phyloP scores from a whole-genome alignment of 2,113 vertebrate species.

The Crotalus horridus region DNA sequence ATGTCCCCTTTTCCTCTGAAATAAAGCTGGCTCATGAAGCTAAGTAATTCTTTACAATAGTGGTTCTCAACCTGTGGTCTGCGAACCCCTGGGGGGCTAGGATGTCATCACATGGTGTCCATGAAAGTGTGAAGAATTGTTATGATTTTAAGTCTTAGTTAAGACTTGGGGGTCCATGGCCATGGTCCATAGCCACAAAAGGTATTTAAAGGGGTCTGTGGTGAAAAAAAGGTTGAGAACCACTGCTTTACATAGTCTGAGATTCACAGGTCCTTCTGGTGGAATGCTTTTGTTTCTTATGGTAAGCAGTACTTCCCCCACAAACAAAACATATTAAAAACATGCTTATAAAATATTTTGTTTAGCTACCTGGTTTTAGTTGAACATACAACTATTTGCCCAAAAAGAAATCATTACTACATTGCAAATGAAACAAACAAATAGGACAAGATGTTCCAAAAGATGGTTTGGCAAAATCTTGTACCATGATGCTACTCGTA shows the following conservation, averaged over 20 bases:
- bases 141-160: too few relatives aligned
- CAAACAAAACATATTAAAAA: neutral
- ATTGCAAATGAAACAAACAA: neutral
- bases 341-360: neutral
- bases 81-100: neutral
- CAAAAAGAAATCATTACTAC: neutral
- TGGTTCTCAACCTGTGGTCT: neutral
- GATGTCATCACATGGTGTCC: neutral
- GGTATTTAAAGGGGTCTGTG: too few relatives aligned
- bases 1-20: accelerated
- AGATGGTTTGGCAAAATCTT: neutral
- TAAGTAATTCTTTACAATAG: neutral
- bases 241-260: neutral
- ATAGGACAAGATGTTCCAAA: neutral
- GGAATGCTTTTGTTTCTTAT: neutral
- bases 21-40: neutral
- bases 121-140: too few relatives aligned
- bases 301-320: neutral
- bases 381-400: neutral
- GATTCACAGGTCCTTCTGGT: neutral
- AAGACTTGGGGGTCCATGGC: too few relatives aligned
- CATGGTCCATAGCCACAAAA: too few relatives aligned
- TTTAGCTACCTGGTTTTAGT: neutral
- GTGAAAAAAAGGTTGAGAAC: too few relatives aligned
- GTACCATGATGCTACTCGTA: neutral